A percentile compares a stretch with the other conserved stretches of the same genome.
These are phyloP conservation scores for Pachycephala philippinensis DNA, from an alignment of 2,113 vertebrate genomes.

Conservation along the genomic window DNA sequence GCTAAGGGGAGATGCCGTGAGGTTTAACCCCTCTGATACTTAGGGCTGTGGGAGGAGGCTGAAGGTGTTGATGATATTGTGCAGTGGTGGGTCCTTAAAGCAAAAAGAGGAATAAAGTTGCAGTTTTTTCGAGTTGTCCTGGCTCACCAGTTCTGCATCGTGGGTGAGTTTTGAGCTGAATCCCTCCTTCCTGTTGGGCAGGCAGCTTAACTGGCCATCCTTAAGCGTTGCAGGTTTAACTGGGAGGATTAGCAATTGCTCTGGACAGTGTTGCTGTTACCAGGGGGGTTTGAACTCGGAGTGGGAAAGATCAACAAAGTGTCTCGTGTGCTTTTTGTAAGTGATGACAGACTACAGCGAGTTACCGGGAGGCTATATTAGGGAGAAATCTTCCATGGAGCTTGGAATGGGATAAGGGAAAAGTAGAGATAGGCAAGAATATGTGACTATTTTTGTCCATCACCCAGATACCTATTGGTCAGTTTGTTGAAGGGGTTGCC, in stretches of 20 bases:
- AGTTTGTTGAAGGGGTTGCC: conserved; percentile 60
- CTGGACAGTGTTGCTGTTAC: conserved; percentile 65
- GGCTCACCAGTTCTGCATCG: background rate
- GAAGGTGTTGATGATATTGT: background rate
- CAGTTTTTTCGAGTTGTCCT: background rate
- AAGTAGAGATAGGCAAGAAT: conserved; percentile 12
- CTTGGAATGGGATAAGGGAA: conserved; percentile 34
- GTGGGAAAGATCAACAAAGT: conserved; percentile 47
- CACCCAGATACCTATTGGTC: conserved; percentile 64
- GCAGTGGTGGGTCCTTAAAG: background rate
- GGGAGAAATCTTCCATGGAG: conserved; percentile 36
- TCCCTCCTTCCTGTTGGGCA: conserved; percentile 4
- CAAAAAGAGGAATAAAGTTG: background rate
- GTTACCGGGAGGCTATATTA: conserved; percentile 47
- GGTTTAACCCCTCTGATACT: background rate
- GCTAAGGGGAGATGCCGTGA: background rate
- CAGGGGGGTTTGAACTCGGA: conserved; percentile 42
- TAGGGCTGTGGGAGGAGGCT: background rate
- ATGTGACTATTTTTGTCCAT: conserved; percentile 62
- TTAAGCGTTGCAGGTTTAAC: conserved; percentile 36
- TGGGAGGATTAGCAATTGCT: conserved; percentile 59
- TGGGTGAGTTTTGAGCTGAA: background rate
- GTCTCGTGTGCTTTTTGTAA: conserved; percentile 51
- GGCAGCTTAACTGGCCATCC: conserved; percentile 8
- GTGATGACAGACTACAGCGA: conserved; percentile 37